Evolutionary conservation across 2,797 vertebrate species (phyloP), one percentile per base, ranked within the genome.

Genomic region (Onychomys leucogaster): DNA sequence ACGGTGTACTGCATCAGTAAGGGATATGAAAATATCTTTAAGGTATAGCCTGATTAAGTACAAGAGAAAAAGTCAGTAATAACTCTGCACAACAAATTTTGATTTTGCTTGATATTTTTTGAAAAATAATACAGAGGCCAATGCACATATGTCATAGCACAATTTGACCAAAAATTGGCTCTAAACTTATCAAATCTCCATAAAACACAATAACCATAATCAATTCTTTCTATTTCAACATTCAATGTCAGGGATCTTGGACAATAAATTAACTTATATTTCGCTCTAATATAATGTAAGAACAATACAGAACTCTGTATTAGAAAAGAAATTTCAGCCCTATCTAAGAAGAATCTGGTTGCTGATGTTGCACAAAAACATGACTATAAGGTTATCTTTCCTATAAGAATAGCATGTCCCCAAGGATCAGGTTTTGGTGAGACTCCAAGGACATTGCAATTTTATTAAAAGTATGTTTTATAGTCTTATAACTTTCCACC

Each of bases 381-480:
- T 95, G 80, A 23, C 61, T 89, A n/a, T 85, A 69, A 90, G 78
- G n/a, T 95, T 93, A 93, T 95, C 46, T 86, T 92, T 90, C 59
- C 75, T 94, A 21, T 96, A 96, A 96, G 83, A 96, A 93, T 87
- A 95, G 23, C 86, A 94, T 94, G 52, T n/a, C 69, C 83, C 83
- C 65, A 82, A 84, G 55, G 80, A 94, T 41, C 69, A 95, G 82
- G 19, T 91, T 95, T 96, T 9, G 65, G 93, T 73, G 80, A 91
- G 89, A 61, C 80, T 80, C 93, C n/a, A 87, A 78, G 83, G 84
- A 82, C 93, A 95, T 86, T 90, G 67, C 25, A 89, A 89, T 97
- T 96, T 97, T 89, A 96, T 97, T 96, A 86, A 97, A 86, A 88
- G 80, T 94, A 93, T 93, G 80, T 93, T 96, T 95, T 96, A 95